Base-by-base conservation (phyloP, 2,113 vertebrate species). In the Upupa epops region DNA sequence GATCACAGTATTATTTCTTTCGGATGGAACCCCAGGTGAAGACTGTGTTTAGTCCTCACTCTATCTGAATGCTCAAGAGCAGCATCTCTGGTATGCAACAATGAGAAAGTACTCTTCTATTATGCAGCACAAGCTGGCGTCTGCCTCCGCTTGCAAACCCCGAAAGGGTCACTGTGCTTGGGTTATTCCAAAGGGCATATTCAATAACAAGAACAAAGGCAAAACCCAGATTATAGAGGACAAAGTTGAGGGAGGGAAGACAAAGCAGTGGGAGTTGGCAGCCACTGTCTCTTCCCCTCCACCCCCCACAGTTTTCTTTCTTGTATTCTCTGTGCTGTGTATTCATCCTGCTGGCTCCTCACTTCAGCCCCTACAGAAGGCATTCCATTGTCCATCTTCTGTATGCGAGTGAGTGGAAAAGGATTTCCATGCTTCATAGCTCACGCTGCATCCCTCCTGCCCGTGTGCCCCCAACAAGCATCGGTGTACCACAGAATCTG, bases 111-210 rank as follows among this genome's bases (percentile, higher is more conserved):
- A 31, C 21, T 29, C 36, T 83, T 91, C 65, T 61, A 63, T 76
- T 76, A 73, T 59, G 61, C 55, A 76, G 24, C 68, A 72, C 46
- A 93, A 94, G 55, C 55, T 82, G 74, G 51, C 4, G 0, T 93
- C 59, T 90, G 66, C n/a, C 48, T 93, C 54, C 51, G 49, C 26
- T 83, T 73, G 74, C 3, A 29, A 40, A 74, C 55, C 87, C 83
- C n/a, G 58, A 45, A 92, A 79, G 51, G 63, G 29, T 79, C 46
- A 59, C 63, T 76, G 63, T n/a, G 55, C 52, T 6, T 86, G 45
- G 83, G 37, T 85, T 71, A 76, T 72, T 91, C 71, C 46, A 83
- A 92, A 94, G 60, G 64, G 56, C 55, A 77, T 76, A 83, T 93
- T 88, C 71, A 87, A 34, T 63, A 56, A 73, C 68, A 73, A 79